A percentile compares a stretch with the other conserved stretches of the same genome.
These are phyloP conservation scores for Callimorpha dominula DNA, from an alignment of 2,888 invertebrate species.

Conservation along the genomic window DNA sequence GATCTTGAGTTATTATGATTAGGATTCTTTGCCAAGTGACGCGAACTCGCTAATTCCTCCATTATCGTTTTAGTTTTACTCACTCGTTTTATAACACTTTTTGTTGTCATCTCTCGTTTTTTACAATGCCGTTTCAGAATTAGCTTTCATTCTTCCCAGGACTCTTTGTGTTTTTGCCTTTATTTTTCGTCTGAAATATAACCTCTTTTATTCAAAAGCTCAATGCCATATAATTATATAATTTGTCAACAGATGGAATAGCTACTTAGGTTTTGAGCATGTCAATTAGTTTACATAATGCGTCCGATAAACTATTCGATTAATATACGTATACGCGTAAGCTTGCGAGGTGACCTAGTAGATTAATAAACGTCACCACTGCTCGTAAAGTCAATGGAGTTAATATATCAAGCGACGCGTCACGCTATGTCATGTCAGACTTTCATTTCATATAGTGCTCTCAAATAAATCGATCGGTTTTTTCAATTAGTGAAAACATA, in stretches of 20 bases:
- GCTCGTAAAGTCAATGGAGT: slow-evolving; percentile 82
- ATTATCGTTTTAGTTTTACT: slow-evolving; percentile 79
- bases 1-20: slow-evolving; percentile 87
- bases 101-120: slow-evolving; percentile 48
- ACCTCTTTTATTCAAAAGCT: slow-evolving; percentile 4
- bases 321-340: slow-evolving; percentile 68
- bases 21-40: slow-evolving; percentile 85
- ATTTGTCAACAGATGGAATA: slow-evolving; percentile 9
- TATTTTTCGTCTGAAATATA: slow-evolving; percentile 15
- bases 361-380: slow-evolving; percentile 80
- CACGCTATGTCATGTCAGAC: slow-evolving; percentile 69
- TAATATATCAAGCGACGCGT: slow-evolving; percentile 80
- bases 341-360: slow-evolving; percentile 68
- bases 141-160: slow-evolving; percentile 35
- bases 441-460: slow-evolving; percentile 86
- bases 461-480: slow-evolving; percentile 80
- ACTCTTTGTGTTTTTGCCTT: slow-evolving; percentile 27
- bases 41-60: slow-evolving; percentile 81
- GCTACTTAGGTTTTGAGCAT: slow-evolving; percentile 3
- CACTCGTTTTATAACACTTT: slow-evolving; percentile 60
- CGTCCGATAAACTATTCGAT: slow-evolving; percentile 63
- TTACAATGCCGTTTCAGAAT: slow-evolving; percentile 31
- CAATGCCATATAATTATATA: not conserved
- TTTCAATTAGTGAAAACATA: slow-evolving; percentile 86
- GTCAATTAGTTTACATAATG: slow-evolving; percentile 58